phyloP scores from a whole-genome alignment of 2,888 invertebrate species.

The Disparrhopalites patrizii region DNA sequence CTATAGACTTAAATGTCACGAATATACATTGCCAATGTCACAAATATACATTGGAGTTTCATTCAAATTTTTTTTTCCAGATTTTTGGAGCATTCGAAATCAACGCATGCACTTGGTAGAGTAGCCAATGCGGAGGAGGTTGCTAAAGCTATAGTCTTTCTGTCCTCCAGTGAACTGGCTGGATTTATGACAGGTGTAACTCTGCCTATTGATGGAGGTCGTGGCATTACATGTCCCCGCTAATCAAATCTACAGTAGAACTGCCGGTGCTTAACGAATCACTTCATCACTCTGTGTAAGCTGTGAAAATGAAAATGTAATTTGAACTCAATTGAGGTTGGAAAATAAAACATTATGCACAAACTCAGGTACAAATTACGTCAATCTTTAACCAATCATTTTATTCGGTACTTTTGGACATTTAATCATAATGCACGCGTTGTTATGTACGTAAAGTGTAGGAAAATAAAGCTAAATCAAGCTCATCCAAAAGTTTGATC shows the following conservation, averaged over 20 bases:
- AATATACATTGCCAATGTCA: neutral
- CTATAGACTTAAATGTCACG: neutral
- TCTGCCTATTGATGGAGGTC: conserved; percentile 89
- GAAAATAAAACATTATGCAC: too few relatives aligned
- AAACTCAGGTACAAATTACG: too few relatives aligned
- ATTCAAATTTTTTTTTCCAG: conserved; percentile 2
- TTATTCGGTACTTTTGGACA: too few relatives aligned
- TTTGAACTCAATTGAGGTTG: too few relatives aligned
- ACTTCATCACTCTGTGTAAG: too few relatives aligned
- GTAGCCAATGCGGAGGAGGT: conserved; percentile 81
- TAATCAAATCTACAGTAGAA: conserved; percentile 56
- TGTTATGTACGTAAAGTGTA: too few relatives aligned
- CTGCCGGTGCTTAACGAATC: too few relatives aligned
- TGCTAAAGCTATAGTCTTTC: conserved; percentile 82
- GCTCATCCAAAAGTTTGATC: too few relatives aligned
- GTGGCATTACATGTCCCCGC: conserved; percentile 89
- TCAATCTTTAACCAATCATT: too few relatives aligned
- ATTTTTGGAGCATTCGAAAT: conserved; percentile 69
- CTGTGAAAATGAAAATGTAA: too few relatives aligned
- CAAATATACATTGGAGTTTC: neutral
- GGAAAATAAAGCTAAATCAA: too few relatives aligned
- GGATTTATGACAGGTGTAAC: conserved; percentile 53
- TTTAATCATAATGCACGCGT: too few relatives aligned
- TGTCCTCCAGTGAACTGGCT: conserved; percentile 75
- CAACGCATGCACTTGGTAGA: conserved; percentile 87